Percentiles rank a stretch among this genome's conserved stretches.
Conservation (phyloP, 2,888 invertebrate genomes). For the Mythimna loreyi region DNA sequence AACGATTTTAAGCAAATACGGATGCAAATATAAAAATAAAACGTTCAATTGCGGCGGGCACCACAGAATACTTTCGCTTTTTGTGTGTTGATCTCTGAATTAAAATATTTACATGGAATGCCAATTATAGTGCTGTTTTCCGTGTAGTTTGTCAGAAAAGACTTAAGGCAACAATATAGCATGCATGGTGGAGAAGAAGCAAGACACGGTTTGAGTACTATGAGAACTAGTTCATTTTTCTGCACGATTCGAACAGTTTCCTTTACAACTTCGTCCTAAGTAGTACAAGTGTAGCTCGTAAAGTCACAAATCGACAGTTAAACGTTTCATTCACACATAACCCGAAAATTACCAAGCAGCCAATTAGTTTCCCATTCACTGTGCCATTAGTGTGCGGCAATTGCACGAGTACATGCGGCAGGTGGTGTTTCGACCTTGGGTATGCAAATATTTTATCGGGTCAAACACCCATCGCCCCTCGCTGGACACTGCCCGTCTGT, state of each 20-base stretch:
- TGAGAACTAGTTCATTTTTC: constrained; percentile 17
- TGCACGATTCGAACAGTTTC: constrained; percentile 29
- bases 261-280: constrained; percentile 16
- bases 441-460: constrained; percentile 80
- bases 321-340: constrained; percentile 55
- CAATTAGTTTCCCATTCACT: constrained; percentile 64
- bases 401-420: constrained; percentile 69
- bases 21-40: constrained; percentile 27
- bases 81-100: constrained; percentile 33
- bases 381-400: constrained; percentile 59
- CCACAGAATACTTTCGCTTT: constrained; percentile 49
- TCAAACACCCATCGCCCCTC: constrained; percentile 76
- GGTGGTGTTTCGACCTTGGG: constrained; percentile 80
- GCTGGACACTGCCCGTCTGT: constrained; percentile 44
- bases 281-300: constrained; percentile 8
- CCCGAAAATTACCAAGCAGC: constrained; percentile 45
- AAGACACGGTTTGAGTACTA: constrained; percentile 35
- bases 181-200: constrained; percentile 17
- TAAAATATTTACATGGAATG: constrained; percentile 48
- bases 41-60: constrained; percentile 16
- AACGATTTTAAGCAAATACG: constrained; percentile 39
- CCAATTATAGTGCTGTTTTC: constrained; percentile 32
- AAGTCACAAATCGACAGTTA: constrained; percentile 31
- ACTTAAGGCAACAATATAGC: constrained; percentile 17
- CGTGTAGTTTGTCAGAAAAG: constrained; percentile 37